phyloP scores from a whole-genome alignment of 2,888 invertebrate species.

The Aporophyla lueneburgensis region DNA sequence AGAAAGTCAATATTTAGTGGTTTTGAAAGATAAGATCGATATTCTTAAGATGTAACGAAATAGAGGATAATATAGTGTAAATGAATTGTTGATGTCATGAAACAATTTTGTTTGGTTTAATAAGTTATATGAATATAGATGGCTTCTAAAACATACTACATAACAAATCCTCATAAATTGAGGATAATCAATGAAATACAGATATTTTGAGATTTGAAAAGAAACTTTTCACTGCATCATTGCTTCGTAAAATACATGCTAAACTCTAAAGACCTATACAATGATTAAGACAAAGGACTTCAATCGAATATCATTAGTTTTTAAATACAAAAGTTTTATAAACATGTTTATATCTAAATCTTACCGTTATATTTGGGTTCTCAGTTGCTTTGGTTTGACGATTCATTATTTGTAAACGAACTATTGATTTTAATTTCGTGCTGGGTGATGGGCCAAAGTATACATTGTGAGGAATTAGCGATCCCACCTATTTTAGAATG shows the following conservation, averaged over 20 bases:
- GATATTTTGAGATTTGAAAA: not conserved
- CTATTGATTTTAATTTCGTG: too few relatives aligned
- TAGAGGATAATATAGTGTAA: not conserved
- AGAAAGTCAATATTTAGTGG: not conserved
- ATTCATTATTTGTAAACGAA: too few relatives aligned
- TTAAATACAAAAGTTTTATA: not conserved
- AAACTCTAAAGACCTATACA: not conserved
- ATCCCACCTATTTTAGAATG: not conserved
- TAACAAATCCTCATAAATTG: not conserved
- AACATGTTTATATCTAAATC: not conserved
- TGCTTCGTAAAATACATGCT: not conserved
- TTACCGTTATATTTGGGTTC: constrained; percentile 13
- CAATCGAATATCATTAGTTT: not conserved
- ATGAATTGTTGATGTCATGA: not conserved
- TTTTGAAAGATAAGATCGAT: not conserved
- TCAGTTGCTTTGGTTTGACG: not conserved
- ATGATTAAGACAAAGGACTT: not conserved
- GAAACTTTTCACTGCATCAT: constrained; percentile 24
- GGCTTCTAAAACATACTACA: not conserved
- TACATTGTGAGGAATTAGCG: not conserved
- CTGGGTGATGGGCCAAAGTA: too few relatives aligned
- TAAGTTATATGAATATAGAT: not conserved
- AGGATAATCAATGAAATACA: not conserved
- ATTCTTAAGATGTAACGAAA: not conserved
- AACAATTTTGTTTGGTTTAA: not conserved